Conservation (phyloP, 2,113 vertebrate genomes). For the Pitta sordida region DNA sequence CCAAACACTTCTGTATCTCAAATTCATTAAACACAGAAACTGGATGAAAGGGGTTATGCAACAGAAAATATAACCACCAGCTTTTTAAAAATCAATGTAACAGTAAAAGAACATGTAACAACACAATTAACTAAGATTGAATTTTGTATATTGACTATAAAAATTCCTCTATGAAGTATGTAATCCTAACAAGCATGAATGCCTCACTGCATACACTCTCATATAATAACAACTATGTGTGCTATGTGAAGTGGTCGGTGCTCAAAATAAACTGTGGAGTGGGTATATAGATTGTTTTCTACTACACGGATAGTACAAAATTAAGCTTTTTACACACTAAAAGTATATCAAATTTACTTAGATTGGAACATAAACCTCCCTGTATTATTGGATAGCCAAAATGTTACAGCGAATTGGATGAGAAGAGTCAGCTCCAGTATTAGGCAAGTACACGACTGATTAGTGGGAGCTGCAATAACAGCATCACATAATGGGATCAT, state of each 20-base stretch:
- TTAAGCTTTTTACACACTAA: neutral
- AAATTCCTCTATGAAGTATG: neutral
- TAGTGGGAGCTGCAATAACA: neutral
- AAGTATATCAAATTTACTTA: neutral
- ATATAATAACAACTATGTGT: neutral
- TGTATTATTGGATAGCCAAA: neutral
- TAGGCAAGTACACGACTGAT: neutral
- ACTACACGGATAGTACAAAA: accelerated
- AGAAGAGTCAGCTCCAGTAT: neutral
- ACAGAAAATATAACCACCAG: neutral
- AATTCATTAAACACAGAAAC: neutral
- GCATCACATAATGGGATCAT: neutral
- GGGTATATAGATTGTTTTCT: neutral
- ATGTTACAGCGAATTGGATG: neutral
- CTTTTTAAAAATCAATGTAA: neutral
- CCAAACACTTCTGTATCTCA: neutral
- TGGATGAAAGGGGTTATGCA: neutral
- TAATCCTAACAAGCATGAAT: neutral
- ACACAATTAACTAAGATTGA: neutral
- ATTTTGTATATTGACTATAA: neutral
- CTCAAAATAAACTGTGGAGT: neutral
- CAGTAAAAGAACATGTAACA: neutral
- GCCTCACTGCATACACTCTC: neutral
- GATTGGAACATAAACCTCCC: neutral
- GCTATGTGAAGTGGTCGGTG: neutral